phyloP scores from a whole-genome alignment of 2,113 vertebrate species.

The Andinoacara biseriatus region DNA sequence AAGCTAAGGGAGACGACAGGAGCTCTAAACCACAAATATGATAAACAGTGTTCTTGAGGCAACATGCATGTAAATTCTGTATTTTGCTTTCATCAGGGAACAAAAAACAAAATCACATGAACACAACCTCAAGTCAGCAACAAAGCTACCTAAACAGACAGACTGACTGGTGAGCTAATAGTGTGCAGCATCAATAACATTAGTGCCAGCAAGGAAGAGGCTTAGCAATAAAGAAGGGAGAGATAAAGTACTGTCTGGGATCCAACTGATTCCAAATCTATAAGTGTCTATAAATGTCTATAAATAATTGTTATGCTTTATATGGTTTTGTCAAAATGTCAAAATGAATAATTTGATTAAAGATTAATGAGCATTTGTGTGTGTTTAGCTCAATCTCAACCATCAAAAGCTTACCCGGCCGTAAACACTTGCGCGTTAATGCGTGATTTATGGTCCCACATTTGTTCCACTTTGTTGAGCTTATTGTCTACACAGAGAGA shows the following conservation, averaged over 20 bases:
- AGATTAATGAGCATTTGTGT: neutral
- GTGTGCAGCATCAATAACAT: constrained; percentile 10
- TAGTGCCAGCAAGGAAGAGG: neutral
- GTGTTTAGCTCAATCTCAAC: neutral
- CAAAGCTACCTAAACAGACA: neutral
- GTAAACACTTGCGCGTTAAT: neutral
- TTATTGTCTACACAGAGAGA: no score
- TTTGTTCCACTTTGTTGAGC: no score
- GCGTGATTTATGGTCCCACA: neutral
- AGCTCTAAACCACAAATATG: neutral
- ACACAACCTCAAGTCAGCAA: neutral
- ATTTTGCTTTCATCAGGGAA: neutral
- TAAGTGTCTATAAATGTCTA: neutral
- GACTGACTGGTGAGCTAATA: neutral
- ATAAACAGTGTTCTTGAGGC: neutral
- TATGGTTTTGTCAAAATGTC: neutral
- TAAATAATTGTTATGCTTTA: neutral
- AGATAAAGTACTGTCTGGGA: constrained; percentile 7
- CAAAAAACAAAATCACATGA: neutral
- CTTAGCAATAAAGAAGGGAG: neutral
- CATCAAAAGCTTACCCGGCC: neutral
- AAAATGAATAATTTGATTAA: neutral
- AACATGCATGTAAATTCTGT: neutral
- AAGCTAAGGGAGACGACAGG: neutral
- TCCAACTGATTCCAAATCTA: neutral